phyloP scores from a whole-genome alignment of 2,113 vertebrate species.

The Zapornia atra region DNA sequence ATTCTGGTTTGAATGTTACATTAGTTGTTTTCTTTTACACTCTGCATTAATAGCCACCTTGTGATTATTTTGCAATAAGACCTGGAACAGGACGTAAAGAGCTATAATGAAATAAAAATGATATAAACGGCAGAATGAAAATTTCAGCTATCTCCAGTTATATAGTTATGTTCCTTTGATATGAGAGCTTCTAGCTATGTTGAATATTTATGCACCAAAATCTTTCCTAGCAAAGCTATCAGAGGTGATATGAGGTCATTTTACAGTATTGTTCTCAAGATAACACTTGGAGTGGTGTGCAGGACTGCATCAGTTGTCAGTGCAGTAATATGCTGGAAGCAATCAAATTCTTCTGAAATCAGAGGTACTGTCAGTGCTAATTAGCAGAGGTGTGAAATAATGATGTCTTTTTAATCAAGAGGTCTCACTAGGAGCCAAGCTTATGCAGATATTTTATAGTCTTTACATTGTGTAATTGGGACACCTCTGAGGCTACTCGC shows the following conservation, averaged over 20 bases:
- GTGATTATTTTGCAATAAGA: neutral
- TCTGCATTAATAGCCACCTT: neutral
- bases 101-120: neutral
- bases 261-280: neutral
- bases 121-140: neutral
- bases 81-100: neutral
- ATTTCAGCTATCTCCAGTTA: neutral
- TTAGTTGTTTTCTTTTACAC: neutral
- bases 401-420: conserved; percentile 57
- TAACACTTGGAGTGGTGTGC: neutral
- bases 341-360: conserved; percentile 15
- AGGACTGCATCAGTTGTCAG: neutral
- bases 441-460: neutral
- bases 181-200: neutral
- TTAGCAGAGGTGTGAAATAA: conserved; percentile 48
- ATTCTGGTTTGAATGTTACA: neutral
- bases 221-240: neutral
- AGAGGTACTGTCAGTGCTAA: neutral
- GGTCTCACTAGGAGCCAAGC: conserved; percentile 25
- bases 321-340: neutral
- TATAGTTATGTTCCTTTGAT: neutral
- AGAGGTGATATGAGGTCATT: neutral
- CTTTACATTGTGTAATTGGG: conserved; percentile 28
- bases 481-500: neutral
- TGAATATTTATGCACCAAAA: neutral